Conservation (phyloP, 2,888 invertebrate species). For the Dusona sp. region DNA sequence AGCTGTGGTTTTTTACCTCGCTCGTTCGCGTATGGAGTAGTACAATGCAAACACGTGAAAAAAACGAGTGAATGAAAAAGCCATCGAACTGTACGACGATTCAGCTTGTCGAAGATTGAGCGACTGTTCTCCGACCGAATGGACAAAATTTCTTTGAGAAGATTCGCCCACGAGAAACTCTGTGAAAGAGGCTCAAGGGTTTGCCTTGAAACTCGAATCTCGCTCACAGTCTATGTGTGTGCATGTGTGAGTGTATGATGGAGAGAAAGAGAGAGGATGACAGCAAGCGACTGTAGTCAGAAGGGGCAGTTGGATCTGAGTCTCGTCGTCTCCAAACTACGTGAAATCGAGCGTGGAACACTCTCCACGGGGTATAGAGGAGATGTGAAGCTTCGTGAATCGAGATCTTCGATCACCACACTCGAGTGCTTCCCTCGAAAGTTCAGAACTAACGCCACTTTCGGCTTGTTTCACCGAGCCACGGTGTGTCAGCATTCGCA, state of each 20-base stretch:
- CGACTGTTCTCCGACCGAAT: constrained; percentile 38
- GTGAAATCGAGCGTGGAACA: constrained; percentile 67
- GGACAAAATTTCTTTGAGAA: constrained; percentile 38
- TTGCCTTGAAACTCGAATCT: constrained; percentile 52
- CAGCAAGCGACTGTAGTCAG: constrained; percentile 52
- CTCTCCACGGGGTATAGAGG: constrained; percentile 21
- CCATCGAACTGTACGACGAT: constrained; percentile 9
- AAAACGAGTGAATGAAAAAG: constrained; percentile 26
- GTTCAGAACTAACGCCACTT: constrained; percentile 68
- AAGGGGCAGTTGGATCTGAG: constrained; percentile 28
- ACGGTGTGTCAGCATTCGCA: constrained; percentile 56
- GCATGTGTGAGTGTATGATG: constrained; percentile 23
- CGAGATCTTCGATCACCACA: constrained; percentile 70
- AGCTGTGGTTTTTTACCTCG: constrained; percentile 19
- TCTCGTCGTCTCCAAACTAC: constrained; percentile 47
- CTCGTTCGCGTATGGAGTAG: background rate
- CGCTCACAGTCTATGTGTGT: constrained; percentile 15
- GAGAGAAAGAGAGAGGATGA: constrained; percentile 38
- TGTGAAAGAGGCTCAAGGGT: constrained; percentile 28
- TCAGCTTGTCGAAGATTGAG: constrained; percentile 46
- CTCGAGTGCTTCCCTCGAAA: constrained; percentile 67
- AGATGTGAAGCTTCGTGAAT: constrained; percentile 58
- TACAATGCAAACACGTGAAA: constrained; percentile 25
- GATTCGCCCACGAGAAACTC: constrained; percentile 46
- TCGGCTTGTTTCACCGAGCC: constrained; percentile 64